Percentiles rank a stretch among this genome's conserved stretches.
Conservation (phyloP, 2,113 vertebrate genomes). For the Rhinopithecus roxellana region DNA sequence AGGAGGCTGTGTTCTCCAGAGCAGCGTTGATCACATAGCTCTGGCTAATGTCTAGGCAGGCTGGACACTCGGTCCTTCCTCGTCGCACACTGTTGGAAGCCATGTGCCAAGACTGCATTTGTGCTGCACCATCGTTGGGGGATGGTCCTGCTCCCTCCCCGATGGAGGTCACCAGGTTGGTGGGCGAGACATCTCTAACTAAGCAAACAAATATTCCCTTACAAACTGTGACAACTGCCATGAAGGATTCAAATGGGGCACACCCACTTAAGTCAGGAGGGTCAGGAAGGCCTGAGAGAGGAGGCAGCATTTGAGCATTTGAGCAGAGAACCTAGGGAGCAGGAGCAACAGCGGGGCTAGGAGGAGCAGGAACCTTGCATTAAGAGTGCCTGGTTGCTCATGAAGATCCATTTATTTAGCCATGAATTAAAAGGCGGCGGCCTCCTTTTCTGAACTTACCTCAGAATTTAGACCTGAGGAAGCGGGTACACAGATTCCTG, state of each 20-base stretch:
- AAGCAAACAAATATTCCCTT: not conserved
- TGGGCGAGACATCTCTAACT: not conserved
- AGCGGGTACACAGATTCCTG: not conserved
- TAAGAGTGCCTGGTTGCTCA: not conserved
- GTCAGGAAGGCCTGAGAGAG: not conserved
- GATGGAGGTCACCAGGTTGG: not conserved
- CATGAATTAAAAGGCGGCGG: not conserved
- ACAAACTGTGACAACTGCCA: not conserved
- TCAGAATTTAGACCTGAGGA: not conserved
- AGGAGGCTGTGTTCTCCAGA: not conserved
- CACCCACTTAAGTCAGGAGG: too few species aligned
- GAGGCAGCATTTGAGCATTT: not conserved
- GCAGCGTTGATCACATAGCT: fast-evolving
- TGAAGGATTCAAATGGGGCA: not conserved
- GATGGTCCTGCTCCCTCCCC: not conserved
- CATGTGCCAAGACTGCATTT: not conserved
- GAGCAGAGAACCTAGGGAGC: not conserved
- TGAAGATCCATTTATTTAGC: not conserved
- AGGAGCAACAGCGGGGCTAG: not conserved
- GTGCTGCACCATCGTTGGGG: fast-evolving
- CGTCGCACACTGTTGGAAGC: not conserved
- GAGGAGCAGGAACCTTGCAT: fast-evolving
- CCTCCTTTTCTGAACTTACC: not conserved
- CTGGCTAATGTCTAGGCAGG: not conserved
- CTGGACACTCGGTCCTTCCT: not conserved